Evolutionary conservation across 2,113 vertebrate species (phyloP).

Genomic region (Heptranchias perlo): DNA sequence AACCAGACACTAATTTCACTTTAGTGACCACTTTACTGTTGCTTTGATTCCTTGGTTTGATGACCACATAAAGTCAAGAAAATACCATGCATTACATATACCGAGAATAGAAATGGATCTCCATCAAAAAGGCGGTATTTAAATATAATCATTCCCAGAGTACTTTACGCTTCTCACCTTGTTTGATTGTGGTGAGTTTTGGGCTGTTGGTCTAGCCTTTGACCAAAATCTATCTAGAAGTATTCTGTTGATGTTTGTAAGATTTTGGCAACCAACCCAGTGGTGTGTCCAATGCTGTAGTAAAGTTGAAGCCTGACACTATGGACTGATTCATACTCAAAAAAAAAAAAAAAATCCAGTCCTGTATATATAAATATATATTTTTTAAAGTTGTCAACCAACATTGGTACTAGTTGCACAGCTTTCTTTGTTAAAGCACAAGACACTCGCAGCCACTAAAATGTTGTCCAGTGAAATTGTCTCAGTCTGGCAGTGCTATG

Average conservation of each 20-base stretch:
- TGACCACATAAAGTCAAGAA: not conserved
- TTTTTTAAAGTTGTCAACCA: conserved; percentile 3
- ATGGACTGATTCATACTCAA: not conserved
- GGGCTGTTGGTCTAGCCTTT: not conserved
- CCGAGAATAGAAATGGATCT: not conserved
- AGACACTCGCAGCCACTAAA: not conserved
- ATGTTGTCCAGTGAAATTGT: not conserved
- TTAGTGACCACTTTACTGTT: conserved; percentile 5
- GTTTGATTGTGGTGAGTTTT: not conserved
- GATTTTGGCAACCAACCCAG: not conserved
- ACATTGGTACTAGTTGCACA: not conserved
- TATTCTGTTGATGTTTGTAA: conserved; percentile 21
- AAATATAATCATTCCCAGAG: not conserved
- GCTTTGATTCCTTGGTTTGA: not conserved
- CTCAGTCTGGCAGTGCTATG: not conserved
- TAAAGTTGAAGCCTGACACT: not conserved
- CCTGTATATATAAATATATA: not conserved
- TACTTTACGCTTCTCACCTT: not conserved
- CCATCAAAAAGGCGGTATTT: not conserved
- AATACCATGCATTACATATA: not conserved
- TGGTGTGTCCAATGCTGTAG: not conserved
- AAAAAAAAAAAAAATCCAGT: not conserved
- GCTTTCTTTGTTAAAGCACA: not conserved
- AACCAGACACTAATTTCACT: conserved; percentile 24
- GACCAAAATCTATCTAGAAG: not conserved